Evolutionary conservation across 1,140 invertebrate species (phyloP), one percentile per base, ranked within the genome.

Genomic region (Chrysomallon squamiferum): DNA sequence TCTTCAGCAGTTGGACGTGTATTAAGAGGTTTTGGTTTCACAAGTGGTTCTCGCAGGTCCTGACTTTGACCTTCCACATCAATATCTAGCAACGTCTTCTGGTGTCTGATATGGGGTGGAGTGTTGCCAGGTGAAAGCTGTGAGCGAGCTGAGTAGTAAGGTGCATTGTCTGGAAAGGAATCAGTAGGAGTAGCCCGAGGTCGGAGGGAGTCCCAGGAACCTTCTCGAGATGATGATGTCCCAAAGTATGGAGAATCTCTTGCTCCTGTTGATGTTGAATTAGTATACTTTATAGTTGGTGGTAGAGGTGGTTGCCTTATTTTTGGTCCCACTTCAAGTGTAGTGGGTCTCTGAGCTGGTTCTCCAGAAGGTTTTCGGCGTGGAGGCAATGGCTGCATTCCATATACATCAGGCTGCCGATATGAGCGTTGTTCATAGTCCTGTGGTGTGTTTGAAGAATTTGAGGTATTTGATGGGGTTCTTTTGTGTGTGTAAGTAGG

Each of bases 381-480:
- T 65, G 78, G 80, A 59, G 66, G 76, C 57, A 67, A 81, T 20
- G 88, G 86, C 80, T 90, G 91, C 18, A 87, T 89, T 9, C 89
- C 89, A 83, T 62, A 38, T 22, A 38, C 45, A 15, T 50, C 20
- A n/a, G 47, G 59, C 60, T 50, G 43, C 30, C 32, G 43, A 61
- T 70, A 33, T 33, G 59, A 41, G 41, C 38, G 62, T 27, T 50
- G 33, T 32, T 69, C 66, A 62, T 66, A 61, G 62, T 73, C 75
- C 25, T 62, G 61, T 45, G 88, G 89, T 11, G 88, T 87, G 13
- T 87, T 88, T 64, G 85, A 85, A 25, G 88, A 87, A 72, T 89
- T 91, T n/a, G 90, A 92, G 11, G 91, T 89, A 79, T 92, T 92
- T 4, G 91, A 92, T 3, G 90, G 88, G 3, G 91, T 92, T 61